phyloP scores from a whole-genome alignment of 2,113 vertebrate genomes.

The Lepus timidus region DNA sequence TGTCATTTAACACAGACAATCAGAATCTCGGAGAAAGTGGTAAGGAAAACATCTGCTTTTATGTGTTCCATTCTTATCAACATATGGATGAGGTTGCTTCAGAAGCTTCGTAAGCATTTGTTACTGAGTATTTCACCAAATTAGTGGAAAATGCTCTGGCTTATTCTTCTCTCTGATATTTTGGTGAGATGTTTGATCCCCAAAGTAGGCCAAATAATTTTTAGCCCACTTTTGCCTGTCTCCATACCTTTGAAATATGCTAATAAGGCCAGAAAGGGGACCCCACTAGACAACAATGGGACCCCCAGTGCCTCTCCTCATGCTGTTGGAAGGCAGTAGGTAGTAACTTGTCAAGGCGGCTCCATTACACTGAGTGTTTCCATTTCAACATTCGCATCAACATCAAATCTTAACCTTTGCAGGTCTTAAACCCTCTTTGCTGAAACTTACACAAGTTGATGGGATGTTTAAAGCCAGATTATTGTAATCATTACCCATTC shows the following conservation, averaged over 20 bases:
- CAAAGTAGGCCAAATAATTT: constrained; percentile 60
- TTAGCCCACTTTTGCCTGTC: neutral
- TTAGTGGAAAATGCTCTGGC: constrained; percentile 46
- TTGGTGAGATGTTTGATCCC: constrained; percentile 58
- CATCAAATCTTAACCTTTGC: neutral
- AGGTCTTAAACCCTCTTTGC: neutral
- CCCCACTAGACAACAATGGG: neutral
- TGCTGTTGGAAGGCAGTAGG: fast-evolving
- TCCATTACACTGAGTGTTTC: neutral
- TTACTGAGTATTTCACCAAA: constrained; percentile 64
- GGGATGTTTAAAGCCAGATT: neutral
- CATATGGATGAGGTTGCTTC: constrained; percentile 68
- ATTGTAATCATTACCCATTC: neutral
- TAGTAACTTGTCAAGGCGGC: no score
- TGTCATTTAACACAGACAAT: neutral
- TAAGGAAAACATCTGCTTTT: constrained; percentile 69
- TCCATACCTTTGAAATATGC: neutral
- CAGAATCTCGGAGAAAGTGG: neutral
- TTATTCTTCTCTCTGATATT: constrained; percentile 61
- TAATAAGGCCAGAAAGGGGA: neutral
- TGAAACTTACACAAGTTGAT: neutral
- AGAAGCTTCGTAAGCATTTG: constrained; percentile 71
- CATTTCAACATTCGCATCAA: neutral
- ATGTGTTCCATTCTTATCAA: constrained; percentile 67
- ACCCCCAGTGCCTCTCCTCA: fast-evolving